These are phyloP conservation scores for Drosophila ananassae DNA, from an alignment of 1,140 invertebrate species.

Conservation along the genomic window DNA sequence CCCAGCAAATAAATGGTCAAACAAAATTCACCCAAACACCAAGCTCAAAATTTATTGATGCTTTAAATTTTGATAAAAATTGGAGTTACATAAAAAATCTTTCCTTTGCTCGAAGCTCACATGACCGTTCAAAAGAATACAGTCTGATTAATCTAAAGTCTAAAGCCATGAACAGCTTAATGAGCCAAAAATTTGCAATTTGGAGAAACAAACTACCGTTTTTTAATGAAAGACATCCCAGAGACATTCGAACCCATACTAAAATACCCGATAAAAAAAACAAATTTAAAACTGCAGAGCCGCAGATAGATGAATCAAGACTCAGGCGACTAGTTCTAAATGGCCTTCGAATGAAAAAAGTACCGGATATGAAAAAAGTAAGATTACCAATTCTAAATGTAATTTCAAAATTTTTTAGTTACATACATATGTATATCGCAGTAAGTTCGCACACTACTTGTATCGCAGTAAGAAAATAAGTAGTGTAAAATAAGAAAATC, in stretches of 20 bases:
- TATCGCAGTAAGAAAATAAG: no score
- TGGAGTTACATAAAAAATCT: not conserved
- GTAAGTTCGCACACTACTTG: no score
- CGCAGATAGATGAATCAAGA: conserved; percentile 44
- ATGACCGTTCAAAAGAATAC: conserved; percentile 42
- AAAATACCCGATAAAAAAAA: not conserved
- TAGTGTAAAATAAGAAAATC: no score
- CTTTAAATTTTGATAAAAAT: not conserved
- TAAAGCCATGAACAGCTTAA: not conserved
- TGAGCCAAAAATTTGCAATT: not conserved
- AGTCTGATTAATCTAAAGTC: conserved; percentile 69
- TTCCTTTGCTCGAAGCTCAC: conserved; percentile 5
- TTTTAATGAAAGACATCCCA: conserved; percentile 10
- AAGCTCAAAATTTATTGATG: conserved; percentile 23
- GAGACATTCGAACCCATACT: conserved; percentile 4
- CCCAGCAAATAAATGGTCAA: conserved; percentile 42
- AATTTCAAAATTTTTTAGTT: no score
- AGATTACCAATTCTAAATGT: conserved; percentile 2
- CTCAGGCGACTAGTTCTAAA: conserved; percentile 60
- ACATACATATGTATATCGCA: not conserved
- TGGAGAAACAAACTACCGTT: not conserved
- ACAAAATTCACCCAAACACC: conserved; percentile 20
- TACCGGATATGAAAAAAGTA: conserved; percentile 75
- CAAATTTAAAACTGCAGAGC: not conserved
- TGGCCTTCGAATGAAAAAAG: conserved; percentile 64